A percentile compares a stretch with the other conserved stretches of the same genome.
phyloP scores from a whole-genome alignment of 2,797 vertebrate genomes.

The Oryzias sinensis region DNA sequence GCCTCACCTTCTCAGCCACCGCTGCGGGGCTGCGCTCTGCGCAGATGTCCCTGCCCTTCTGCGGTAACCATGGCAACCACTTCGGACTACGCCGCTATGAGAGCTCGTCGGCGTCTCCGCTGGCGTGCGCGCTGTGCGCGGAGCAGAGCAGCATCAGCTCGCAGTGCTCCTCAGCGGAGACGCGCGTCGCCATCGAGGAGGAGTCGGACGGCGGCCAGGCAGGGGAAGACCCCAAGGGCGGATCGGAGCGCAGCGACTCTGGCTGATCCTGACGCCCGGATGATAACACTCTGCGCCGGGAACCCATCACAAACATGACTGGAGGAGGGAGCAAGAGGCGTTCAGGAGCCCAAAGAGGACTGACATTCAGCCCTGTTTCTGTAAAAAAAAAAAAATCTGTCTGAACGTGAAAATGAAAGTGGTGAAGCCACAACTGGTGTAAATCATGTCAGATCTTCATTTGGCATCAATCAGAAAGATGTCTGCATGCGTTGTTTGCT shows the following conservation, averaged over 20 bases:
- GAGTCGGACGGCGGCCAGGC: slow-evolving; percentile 79
- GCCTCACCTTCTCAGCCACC: slow-evolving; percentile 64
- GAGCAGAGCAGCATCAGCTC: slow-evolving; percentile 93
- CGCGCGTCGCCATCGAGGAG: slow-evolving; percentile 89
- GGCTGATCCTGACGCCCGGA: slow-evolving; percentile 68
- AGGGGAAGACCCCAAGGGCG: slow-evolving; percentile 59
- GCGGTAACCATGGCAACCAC: slow-evolving; percentile 65
- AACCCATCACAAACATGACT: neutral
- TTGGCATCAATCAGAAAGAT: neutral
- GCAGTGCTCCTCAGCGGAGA: slow-evolving; percentile 89
- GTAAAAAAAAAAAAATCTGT: neutral
- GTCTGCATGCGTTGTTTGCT: neutral
- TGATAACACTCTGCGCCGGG: slow-evolving; percentile 43
- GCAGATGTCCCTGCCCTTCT: slow-evolving; percentile 78
- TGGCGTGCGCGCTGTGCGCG: slow-evolving; percentile 88
- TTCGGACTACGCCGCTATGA: slow-evolving; percentile 66
- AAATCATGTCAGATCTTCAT: neutral
- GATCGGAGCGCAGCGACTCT: slow-evolving; percentile 66
- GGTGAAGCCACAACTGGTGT: neutral
- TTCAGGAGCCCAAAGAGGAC: slow-evolving; percentile 1
- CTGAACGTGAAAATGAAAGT: neutral
- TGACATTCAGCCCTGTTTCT: neutral
- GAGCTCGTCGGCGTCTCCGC: slow-evolving; percentile 76
- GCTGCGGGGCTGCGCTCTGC: slow-evolving; percentile 68
- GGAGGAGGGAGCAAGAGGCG: slow-evolving; percentile 4